These are phyloP conservation scores for Corbicula japonica DNA, from an alignment of 2,888 invertebrate genomes.

Conservation along the genomic window DNA sequence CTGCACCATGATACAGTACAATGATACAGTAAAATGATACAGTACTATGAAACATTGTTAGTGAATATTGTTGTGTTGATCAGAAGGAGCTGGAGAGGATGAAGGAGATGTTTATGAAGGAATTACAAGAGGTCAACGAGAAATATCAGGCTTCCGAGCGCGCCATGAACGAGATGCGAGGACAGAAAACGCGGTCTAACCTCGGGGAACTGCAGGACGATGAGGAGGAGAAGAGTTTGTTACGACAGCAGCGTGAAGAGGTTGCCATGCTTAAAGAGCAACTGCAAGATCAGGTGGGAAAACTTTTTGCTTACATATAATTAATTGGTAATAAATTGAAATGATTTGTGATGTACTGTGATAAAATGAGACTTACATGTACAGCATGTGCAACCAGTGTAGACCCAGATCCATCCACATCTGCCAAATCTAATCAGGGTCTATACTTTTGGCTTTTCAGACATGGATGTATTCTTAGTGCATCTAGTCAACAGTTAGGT, in stretches of 20 bases:
- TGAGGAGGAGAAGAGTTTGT: slow-evolving; percentile 75
- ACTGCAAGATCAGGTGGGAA: slow-evolving; percentile 75
- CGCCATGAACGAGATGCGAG: slow-evolving; percentile 68
- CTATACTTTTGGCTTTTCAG: too few species aligned
- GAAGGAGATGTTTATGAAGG: slow-evolving; percentile 79
- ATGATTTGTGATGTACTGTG: neutral
- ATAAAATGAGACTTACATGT: too few species aligned
- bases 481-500: too few species aligned
- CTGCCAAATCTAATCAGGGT: too few species aligned
- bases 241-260: slow-evolving; percentile 78
- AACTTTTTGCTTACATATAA: neutral
- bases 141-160: slow-evolving; percentile 78
- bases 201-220: slow-evolving; percentile 81
- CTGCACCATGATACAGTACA: too few species aligned
- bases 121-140: slow-evolving; percentile 79
- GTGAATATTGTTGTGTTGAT: too few species aligned
- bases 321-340: neutral
- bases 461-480: too few species aligned
- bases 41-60: too few species aligned
- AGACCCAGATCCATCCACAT: too few species aligned
- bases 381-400: too few species aligned
- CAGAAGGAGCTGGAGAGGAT: slow-evolving; percentile 78
- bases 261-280: slow-evolving; percentile 79
- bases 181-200: slow-evolving; percentile 72
- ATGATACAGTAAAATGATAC: too few species aligned